phyloP scores from a whole-genome alignment of 2,888 invertebrate species.

The Drosophila aldrichi region DNA sequence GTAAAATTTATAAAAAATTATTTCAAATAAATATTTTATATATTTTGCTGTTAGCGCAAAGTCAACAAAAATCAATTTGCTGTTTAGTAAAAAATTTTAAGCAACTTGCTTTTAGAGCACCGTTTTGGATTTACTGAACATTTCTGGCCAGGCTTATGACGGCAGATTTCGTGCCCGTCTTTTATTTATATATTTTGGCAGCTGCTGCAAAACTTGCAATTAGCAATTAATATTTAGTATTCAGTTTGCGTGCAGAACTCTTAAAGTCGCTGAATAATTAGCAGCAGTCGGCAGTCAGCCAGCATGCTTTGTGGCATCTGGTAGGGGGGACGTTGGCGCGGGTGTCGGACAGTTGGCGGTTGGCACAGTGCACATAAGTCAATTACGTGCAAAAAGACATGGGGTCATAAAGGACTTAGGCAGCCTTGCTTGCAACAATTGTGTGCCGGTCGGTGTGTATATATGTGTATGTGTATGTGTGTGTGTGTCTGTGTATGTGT shows the following conservation, averaged over 20 bases:
- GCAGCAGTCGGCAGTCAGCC: conserved; percentile 17
- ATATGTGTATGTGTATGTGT: too few species aligned
- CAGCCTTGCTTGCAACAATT: conserved; percentile 13
- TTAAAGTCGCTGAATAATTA: conserved; percentile 52
- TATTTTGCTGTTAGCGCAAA: not conserved
- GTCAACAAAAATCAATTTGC: not conserved
- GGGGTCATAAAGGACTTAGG: conserved; percentile 8
- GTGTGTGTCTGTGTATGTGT: not conserved
- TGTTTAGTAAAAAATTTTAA: not conserved
- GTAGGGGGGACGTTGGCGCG: not conserved
- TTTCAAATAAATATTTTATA: not conserved
- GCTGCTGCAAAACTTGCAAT: conserved; percentile 67
- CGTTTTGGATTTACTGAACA: conserved; percentile 53
- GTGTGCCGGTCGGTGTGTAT: not conserved
- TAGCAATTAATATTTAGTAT: conserved; percentile 72
- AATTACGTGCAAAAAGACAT: conserved; percentile 33
- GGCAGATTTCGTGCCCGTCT: not conserved
- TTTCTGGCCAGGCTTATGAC: conserved; percentile 20
- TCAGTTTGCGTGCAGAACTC: conserved; percentile 27
- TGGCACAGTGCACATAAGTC: conserved; percentile 31
- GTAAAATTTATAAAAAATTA: not conserved
- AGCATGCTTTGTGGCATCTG: not conserved
- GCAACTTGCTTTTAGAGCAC: conserved; percentile 11
- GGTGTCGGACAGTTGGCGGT: not conserved
- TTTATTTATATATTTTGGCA: conserved; percentile 44